These are phyloP conservation scores for Osmerus mordax DNA, from an alignment of 2,113 vertebrate species.

Conservation along the genomic window DNA sequence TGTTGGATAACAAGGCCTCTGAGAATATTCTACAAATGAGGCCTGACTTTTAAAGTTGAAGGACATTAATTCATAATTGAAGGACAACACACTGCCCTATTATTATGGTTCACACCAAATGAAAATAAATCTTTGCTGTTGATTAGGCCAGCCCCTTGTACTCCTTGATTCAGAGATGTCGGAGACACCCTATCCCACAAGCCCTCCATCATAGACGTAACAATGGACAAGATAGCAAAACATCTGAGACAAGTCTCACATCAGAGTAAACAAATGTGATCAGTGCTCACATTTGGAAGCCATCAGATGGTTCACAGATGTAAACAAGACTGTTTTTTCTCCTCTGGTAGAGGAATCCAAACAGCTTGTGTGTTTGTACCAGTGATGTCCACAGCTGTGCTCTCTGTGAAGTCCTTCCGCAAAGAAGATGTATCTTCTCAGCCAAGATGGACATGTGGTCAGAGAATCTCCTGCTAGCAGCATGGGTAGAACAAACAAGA, in stretches of 20 bases:
- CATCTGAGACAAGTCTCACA: conserved; percentile 41
- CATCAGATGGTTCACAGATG: conserved; percentile 42
- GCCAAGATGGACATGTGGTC: conserved; percentile 9
- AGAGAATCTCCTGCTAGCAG: conserved; percentile 3
- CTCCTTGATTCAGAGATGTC: neutral
- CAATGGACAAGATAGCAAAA: conserved; percentile 19
- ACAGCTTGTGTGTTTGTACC: conserved; percentile 34
- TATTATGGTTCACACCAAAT: neutral
- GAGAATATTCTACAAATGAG: neutral
- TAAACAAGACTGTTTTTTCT: conserved; percentile 1
- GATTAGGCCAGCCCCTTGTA: too few species aligned
- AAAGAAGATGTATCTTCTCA: conserved; percentile 10
- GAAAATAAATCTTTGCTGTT: too few species aligned
- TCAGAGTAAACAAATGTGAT: conserved; percentile 38
- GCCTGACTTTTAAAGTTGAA: neutral
- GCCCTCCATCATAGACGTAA: conserved; percentile 20
- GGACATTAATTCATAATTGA: neutral
- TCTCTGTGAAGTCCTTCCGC: conserved; percentile 38
- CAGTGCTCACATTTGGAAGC: conserved; percentile 19
- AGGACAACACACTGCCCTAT: neutral
- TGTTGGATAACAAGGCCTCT: neutral
- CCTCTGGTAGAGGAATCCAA: conserved; percentile 45
- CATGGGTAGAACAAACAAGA: conserved; percentile 1
- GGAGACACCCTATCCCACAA: conserved; percentile 14
- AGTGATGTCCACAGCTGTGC: conserved; percentile 52